Base-by-base conservation (phyloP, 2,888 invertebrate species). In the Balanococcus diminutus region DNA sequence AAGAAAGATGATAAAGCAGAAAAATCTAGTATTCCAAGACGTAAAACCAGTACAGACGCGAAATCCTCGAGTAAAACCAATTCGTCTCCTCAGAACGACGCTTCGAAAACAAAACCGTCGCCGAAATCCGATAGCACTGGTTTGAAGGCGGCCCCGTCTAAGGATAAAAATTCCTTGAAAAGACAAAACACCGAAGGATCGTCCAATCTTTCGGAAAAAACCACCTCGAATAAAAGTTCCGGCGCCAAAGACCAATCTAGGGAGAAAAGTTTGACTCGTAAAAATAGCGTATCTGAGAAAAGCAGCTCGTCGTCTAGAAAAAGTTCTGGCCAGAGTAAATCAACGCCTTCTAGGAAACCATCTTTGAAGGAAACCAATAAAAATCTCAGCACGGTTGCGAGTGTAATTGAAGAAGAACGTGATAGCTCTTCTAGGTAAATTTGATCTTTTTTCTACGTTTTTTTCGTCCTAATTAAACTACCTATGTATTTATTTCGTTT, bases 361-460 rank as follows among this genome's bases (percentile, higher is more conserved):
- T 84, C 84, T 4, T 2, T 84, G 6, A 82, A 82, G 46, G 82
- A 51, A 11, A 82, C n/a, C 22, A 67, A 42, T 36, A 25, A 31
- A 56, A 46, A 31, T 86, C 3, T 67, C 51, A 61, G 19, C 36
- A 28, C 67, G 0, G 42, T 36, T 28, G 79, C 11, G 9, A 81
- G 9, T 56, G 56, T 19, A 4, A 86, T 82, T 2, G 42, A 86
- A 67, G 82, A 82, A 25, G 86, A 83, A 42, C 32, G 39, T 32
- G 67, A 81, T 4, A 42, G 32, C 14, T 31, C 32, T n/a, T 75
- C 28, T 5, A 75, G 14, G 75, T 75, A 22, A 46, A 16, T 9
- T 46, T 14, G 5, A 16, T 46, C 46, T 9, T 56, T 56, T n/a
- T 56, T 56, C 8, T 19, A 56, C 16, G 11, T 56, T 42, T 42